Base-by-base conservation (phyloP, 2,888 invertebrate genomes). In the Lepas anatifera region DNA sequence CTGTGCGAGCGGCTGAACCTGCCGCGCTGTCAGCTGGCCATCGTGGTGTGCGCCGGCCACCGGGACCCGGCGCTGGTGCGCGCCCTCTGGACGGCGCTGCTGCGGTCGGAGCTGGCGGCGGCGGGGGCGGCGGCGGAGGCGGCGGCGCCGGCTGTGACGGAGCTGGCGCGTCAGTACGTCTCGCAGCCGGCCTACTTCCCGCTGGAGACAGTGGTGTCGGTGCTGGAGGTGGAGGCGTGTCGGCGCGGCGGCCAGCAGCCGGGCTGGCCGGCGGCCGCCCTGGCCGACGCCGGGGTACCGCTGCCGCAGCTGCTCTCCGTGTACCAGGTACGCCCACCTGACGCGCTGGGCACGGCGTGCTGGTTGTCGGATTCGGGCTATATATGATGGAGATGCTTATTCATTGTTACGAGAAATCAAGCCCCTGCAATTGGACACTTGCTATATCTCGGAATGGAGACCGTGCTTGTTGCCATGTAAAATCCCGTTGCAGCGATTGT, bases 41-140 rank as follows among this genome's bases (percentile, higher is more conserved):
- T 99, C 74, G 87, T 98, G 67, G 91, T 95, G 76, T 95, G 95
- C 79, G 95, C 96, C 10, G 93, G 95, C 22, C 92, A 95, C 80
- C 89, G 90, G 76, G 96, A 98, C 79, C 86, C 88, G 0, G 83
- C 89, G 71, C 82, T 96, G 16, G 89, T 98, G 64, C 92, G 95
- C 80, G 88, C 88, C 70, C 89, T 96, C 69, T 97, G 97, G 96
- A 87, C 87, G 72, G 89, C 92, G 78, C 92, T 98, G 39, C 66
- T 66, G 27, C 68, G 0, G 11, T 22, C 68, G 3, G 25, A 52
- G 52, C 68, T 68, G 68, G n/a, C 16, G 52, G 39, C 25, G 35
- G 68, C 46, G 18, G 58, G 35, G 1, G 68, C 35, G 11, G 32
- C 2, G 18, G 32, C 27, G 25, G 50, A 46, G 63, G 69, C 69